phyloP scores from a whole-genome alignment of 2,113 vertebrate genomes.

The Microtus oregoni region DNA sequence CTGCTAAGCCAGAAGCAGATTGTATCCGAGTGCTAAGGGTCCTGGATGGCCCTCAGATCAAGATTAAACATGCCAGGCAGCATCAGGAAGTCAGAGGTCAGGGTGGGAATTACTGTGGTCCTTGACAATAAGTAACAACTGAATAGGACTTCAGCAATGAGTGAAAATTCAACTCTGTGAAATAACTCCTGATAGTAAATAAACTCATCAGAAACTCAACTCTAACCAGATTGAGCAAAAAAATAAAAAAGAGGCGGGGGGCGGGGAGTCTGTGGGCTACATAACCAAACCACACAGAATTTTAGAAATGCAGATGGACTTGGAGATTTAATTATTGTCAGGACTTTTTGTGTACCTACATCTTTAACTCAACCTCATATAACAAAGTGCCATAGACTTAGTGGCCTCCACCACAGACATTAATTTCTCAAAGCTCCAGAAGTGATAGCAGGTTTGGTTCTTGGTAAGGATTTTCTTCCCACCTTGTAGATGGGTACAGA shows the following conservation, averaged over 20 bases:
- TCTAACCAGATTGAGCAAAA: not conserved
- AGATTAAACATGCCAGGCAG: not conserved
- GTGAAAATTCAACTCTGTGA: not conserved
- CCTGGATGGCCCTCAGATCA: not conserved
- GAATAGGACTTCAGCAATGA: not conserved
- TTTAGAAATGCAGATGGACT: not conserved
- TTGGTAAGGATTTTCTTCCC: not conserved
- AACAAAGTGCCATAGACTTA: not conserved
- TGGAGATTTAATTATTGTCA: not conserved
- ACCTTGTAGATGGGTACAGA: not conserved
- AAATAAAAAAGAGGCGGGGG: not conserved
- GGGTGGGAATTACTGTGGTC: fast-evolving
- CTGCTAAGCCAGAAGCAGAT: not conserved
- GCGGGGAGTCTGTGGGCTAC: not conserved
- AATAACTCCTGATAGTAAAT: not conserved
- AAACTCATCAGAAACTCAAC: conserved; percentile 6
- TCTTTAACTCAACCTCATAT: not conserved
- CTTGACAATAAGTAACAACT: not conserved
- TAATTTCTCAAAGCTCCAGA: not conserved
- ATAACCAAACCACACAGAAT: not conserved
- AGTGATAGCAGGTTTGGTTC: not conserved
- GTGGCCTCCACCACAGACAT: not conserved
- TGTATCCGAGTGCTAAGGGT: not conserved
- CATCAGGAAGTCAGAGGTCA: not conserved
- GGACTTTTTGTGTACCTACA: not conserved